Evolutionary conservation across 2,888 invertebrate genomes (phyloP).

Genomic region (Dorcus hopei): DNA sequence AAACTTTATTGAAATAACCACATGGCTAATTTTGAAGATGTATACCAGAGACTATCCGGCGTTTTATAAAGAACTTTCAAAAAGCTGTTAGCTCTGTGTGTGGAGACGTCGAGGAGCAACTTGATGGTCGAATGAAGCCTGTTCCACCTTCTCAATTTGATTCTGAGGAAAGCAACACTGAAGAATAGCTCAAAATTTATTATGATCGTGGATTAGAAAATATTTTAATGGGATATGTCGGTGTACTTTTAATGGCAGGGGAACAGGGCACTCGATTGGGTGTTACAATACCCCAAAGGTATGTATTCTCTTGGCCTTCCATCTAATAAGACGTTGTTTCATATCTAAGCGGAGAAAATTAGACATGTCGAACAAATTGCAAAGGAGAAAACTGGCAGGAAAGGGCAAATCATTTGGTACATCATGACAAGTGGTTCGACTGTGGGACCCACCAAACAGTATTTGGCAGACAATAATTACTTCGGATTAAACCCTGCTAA

Average conservation of each 20-base stretch:
- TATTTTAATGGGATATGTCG: conserved; percentile 65
- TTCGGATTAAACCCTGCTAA: conserved; percentile 83
- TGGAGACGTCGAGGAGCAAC: no score
- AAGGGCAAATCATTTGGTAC: conserved; percentile 74
- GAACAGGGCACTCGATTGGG: conserved; percentile 98
- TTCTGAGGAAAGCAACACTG: conserved; percentile 58
- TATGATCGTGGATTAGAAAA: conserved; percentile 62
- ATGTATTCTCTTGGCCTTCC: conserved; percentile 93
- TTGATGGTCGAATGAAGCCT: no score
- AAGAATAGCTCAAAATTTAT: conserved; percentile 65
- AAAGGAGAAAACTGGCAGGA: conserved; percentile 60
- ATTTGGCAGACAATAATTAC: conserved; percentile 74
- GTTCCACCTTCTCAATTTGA: no score
- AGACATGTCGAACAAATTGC: conserved; percentile 75
- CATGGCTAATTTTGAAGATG: no score
- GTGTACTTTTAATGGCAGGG: conserved; percentile 90
- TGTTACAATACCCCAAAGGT: conserved; percentile 90
- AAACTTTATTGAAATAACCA: no score
- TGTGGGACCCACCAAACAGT: conserved; percentile 76
- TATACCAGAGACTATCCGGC: no score
- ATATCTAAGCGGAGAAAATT: conserved; percentile 94
- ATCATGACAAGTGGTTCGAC: conserved; percentile 99
- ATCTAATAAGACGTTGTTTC: conserved; percentile 85
- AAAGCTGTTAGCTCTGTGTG: no score
- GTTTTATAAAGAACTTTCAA: no score